Evolutionary conservation across 92 coral and sea anemone species (phyloP).

Genomic region (Zoanthus gigantus): DNA sequence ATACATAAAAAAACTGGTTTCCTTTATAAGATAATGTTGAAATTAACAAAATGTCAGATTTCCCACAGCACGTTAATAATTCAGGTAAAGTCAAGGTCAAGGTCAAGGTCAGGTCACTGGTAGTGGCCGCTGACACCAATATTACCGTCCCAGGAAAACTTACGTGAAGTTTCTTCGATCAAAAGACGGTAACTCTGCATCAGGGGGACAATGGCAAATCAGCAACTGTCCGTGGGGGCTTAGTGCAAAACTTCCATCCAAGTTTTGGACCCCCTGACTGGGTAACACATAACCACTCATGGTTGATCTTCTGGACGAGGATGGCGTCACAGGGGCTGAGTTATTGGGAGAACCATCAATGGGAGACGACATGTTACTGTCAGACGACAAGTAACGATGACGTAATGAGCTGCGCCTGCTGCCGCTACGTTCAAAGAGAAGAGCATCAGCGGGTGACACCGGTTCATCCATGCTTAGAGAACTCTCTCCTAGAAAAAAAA

Average conservation of each 20-base stretch:
- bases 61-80: too few species aligned
- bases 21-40: too few species aligned
- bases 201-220: constrained; percentile 95
- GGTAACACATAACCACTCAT: constrained; percentile 55
- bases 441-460: constrained; percentile 34
- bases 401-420: constrained; percentile 29
- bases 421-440: constrained; percentile 18
- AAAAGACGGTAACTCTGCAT: constrained; percentile 89
- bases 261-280: constrained; percentile 65
- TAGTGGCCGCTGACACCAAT: too few species aligned
- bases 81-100: too few species aligned
- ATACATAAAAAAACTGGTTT: too few species aligned
- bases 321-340: constrained; percentile 50
- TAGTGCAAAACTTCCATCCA: constrained; percentile 77
- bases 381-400: constrained; percentile 65
- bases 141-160: constrained; percentile 31
- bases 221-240: constrained; percentile 76
- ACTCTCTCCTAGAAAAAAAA: constrained; percentile 65
- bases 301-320: constrained; percentile 41
- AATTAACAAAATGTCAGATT: too few species aligned
- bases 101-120: too few species aligned
- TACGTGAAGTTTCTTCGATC: constrained; percentile 92
- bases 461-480: constrained; percentile 71
- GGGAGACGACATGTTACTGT: constrained; percentile 68
- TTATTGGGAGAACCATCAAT: constrained; percentile 67